Evolutionary conservation across 1,140 invertebrate species (phyloP).

Genomic region (Aphelenchoides besseyi): DNA sequence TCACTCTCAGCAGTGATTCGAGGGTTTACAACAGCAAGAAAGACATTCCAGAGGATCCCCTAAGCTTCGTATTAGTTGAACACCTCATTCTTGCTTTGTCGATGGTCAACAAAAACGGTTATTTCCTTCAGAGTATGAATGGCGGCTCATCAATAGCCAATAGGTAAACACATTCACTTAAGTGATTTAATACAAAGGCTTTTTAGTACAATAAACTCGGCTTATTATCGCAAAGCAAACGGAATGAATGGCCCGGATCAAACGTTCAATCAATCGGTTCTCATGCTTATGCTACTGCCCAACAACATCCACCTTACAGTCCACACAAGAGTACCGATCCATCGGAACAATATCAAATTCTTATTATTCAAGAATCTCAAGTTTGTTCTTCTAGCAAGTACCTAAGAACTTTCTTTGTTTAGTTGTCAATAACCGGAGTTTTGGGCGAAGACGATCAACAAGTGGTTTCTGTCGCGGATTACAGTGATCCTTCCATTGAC

Average conservation of each 20-base stretch:
- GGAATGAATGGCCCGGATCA: conserved; percentile 15
- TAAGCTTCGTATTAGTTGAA: too few relatives aligned
- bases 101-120: conserved; percentile 32
- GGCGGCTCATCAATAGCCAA: conserved; percentile 20
- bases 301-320: conserved; percentile 12
- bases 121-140: conserved; percentile 22
- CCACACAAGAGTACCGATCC: conserved; percentile 48
- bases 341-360: conserved; percentile 40
- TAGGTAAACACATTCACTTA: neutral
- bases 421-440: conserved; percentile 34
- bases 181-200: neutral
- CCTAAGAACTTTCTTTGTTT: conserved; percentile 12
- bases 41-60: too few relatives aligned
- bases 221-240: conserved; percentile 38
- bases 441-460: conserved; percentile 43
- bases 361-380: conserved; percentile 42
- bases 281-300: conserved; percentile 17
- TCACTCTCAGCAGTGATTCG: too few relatives aligned
- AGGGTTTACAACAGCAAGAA: too few relatives aligned
- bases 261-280: conserved; percentile 24
- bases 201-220: conserved; percentile 43
- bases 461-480: conserved; percentile 32
- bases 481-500: conserved; percentile 35
- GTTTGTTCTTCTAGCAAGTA: conserved; percentile 1
- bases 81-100: too few relatives aligned